Evolutionary conservation across 2,888 invertebrate species (phyloP), one percentile per base, ranked within the genome.

Genomic region (Pilophorus perplexus): DNA sequence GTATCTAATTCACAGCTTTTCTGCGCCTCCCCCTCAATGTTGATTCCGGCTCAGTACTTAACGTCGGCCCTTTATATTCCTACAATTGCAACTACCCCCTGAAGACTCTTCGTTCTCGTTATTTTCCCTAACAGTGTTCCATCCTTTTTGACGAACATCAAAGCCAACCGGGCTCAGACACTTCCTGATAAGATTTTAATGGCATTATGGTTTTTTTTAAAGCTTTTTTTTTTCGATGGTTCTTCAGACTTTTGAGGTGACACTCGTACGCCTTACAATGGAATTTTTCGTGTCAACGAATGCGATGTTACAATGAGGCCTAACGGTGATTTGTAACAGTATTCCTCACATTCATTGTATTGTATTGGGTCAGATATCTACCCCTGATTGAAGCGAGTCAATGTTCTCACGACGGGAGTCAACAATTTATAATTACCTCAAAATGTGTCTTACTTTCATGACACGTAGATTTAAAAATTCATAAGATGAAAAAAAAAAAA

Each of bases 131-230:
- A 62, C 48, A 28, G 62, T 46, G 44, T 62, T 25, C 28, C 27
- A 38, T 42, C 16, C 64, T 38, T 52, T 50, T 40, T 50, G 38
- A 40, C 37, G 27, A 52, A 64, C 64, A 64, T 50, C 64, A 50
- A 64, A 64, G 52, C 37, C 22, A 62, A 40, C 16, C 57, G 14
- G n/a, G 40, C 33, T 20, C 20, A 38, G 46, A 46, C 62, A 62
- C 62, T 62, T 62, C 62, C 62, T 62, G 46, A 62, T 46, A 62
- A 62, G 44, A 62, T 62, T 62, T 48, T 62, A 62, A 62, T 62
- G 62, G 46, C 48, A 48, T 62, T 62, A 62, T 59, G 27, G 20
- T 62, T 28, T n/a, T n/a, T n/a, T n/a, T n/a, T n/a, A n/a, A n/a
- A n/a, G n/a, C n/a, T n/a, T n/a, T n/a, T n/a, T n/a, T n/a, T 52